phyloP scores from a whole-genome alignment of 2,113 vertebrate genomes.

The Leptobrachium ailaonicum region DNA sequence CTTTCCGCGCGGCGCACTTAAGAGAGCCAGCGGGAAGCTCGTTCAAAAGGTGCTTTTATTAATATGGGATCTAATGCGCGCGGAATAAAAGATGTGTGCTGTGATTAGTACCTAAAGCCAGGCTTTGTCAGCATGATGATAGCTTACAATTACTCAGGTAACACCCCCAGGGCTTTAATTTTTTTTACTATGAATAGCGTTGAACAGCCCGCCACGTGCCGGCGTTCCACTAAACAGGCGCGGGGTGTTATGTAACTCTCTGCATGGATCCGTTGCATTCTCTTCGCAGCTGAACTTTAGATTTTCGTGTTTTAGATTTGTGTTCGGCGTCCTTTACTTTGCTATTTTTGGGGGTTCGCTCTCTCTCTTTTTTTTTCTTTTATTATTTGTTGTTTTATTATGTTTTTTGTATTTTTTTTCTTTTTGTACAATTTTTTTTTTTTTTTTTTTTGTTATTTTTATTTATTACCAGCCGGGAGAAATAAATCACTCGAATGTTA shows the following conservation, averaged over 20 bases:
- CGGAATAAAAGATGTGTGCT: not conserved
- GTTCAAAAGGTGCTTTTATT: not conserved
- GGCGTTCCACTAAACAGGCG: not conserved
- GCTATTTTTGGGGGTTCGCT: too few relatives aligned
- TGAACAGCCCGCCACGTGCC: not conserved
- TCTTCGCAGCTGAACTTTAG: too few relatives aligned
- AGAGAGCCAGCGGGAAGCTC: not conserved
- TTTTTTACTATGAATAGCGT: not conserved
- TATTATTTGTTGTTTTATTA: too few relatives aligned
- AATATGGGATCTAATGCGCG: slow-evolving; percentile 6
- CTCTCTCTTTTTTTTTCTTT: too few relatives aligned
- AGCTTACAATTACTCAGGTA: not conserved
- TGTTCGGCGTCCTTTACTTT: too few relatives aligned
- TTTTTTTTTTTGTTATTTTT: too few relatives aligned
- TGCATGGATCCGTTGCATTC: too few relatives aligned
- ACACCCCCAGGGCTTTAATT: not conserved
- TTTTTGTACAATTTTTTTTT: too few relatives aligned
- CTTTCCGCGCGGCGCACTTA: not conserved
- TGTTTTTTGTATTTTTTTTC: too few relatives aligned
- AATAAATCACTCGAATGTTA: too few relatives aligned
- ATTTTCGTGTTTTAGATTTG: too few relatives aligned
- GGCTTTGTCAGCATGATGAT: slow-evolving; percentile 1
- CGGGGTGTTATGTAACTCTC: not conserved
- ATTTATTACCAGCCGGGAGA: too few relatives aligned
- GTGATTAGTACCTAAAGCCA: slow-evolving; percentile 9